A percentile compares a stretch with the other conserved stretches of the same genome.
Evolutionary conservation across 2,113 vertebrate species (phyloP).

Genomic region (Excalfactoria chinensis): DNA sequence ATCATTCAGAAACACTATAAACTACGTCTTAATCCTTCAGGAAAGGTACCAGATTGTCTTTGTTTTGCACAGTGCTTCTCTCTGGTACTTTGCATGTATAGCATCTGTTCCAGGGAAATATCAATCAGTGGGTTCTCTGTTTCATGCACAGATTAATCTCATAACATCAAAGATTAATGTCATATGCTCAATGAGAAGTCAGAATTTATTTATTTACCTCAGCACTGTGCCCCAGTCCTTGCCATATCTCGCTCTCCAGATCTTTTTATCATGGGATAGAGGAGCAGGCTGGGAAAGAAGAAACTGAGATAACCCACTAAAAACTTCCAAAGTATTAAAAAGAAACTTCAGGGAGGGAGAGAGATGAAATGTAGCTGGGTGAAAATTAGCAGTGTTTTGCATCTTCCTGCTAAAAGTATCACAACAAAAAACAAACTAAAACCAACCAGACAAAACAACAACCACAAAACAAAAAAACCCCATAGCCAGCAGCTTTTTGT

Average conservation of each 20-base stretch:
- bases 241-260: background rate
- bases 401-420: background rate
- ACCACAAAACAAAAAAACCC: background rate
- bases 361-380: background rate
- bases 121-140: slow-evolving; percentile 11
- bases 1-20: background rate
- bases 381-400: background rate
- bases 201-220: background rate
- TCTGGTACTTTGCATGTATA: slow-evolving; percentile 6
- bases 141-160: slow-evolving; percentile 10
- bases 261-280: background rate
- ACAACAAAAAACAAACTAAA: background rate
- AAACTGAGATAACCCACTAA: background rate
- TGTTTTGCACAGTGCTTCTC: background rate
- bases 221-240: background rate
- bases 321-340: background rate
- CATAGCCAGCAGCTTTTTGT: background rate
- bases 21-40: background rate
- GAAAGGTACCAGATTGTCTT: background rate
- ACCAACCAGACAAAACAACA: no score
- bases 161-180: slow-evolving; percentile 44
- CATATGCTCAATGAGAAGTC: background rate
- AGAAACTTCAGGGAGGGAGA: background rate
- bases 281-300: background rate
- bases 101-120: slow-evolving; percentile 39